phyloP scores from a whole-genome alignment of 2,113 vertebrate species.

The Nycticryphes semicollaris region DNA sequence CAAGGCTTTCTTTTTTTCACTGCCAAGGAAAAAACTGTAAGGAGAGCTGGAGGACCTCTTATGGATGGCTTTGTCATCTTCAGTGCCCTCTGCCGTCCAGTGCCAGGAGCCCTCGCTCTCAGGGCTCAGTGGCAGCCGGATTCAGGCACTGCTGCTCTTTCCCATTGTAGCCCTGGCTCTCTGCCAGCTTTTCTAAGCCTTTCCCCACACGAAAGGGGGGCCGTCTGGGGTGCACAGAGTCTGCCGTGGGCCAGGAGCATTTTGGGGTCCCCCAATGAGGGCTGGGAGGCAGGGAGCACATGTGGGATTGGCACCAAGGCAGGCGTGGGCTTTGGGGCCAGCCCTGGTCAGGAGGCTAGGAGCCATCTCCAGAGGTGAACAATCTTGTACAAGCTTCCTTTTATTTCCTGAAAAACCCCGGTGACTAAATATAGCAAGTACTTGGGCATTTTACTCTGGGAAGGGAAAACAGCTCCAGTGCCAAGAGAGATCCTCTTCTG shows the following conservation, averaged over 20 bases:
- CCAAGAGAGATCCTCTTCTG: slow-evolving; percentile 36
- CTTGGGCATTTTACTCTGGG: slow-evolving; percentile 38
- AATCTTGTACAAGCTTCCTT: background rate
- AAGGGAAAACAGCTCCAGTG: slow-evolving; percentile 17
- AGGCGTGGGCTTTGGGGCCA: background rate
- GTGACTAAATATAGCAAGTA: slow-evolving; percentile 44
- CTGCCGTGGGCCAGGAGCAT: rapidly evolving
- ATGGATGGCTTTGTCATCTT: background rate
- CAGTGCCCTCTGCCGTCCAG: background rate
- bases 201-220: background rate
- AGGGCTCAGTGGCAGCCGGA: background rate
- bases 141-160: background rate
- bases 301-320: rapidly evolving
- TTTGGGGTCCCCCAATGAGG: background rate
- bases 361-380: background rate
- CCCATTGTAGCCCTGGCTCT: background rate
- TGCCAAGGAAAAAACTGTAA: rapidly evolving
- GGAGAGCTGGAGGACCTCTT: background rate
- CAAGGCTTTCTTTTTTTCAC: background rate
- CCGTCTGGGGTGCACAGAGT: background rate
- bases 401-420: background rate
- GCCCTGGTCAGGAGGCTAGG: background rate
- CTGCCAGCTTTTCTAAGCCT: background rate
- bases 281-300: background rate
- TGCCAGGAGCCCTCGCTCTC: background rate